These are phyloP conservation scores for Drosophila nebulosa DNA, from an alignment of 1,140 invertebrate genomes.

Conservation along the genomic window DNA sequence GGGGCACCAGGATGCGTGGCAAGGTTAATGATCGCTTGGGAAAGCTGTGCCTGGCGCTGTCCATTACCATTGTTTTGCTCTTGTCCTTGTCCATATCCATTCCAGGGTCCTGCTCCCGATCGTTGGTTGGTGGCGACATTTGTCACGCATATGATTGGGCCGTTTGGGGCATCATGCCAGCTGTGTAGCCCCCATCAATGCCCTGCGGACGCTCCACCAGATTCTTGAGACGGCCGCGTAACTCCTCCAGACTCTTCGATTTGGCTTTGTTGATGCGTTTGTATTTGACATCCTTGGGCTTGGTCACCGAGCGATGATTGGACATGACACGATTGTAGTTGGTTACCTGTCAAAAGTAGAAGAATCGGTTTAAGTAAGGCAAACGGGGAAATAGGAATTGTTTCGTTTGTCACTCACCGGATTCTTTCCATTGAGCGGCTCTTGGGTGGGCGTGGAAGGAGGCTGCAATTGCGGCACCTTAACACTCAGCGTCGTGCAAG, in stretches of 20 bases:
- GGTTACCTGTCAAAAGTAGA: conserved; percentile 84
- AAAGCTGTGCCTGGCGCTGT: conserved; percentile 46
- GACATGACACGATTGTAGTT: conserved; percentile 94
- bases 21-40: conserved; percentile 70
- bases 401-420: conserved; percentile 5
- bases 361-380: neutral
- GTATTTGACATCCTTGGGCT: conserved; percentile 94
- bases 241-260: conserved; percentile 92
- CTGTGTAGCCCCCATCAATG: conserved; percentile 48
- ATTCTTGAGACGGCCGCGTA: conserved; percentile 90
- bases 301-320: conserved; percentile 93
- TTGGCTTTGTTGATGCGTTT: conserved; percentile 94
- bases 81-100: neutral
- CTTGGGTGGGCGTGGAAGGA: conserved; percentile 2
- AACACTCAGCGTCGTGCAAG: conserved; percentile 60
- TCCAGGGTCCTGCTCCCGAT: neutral
- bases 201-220: conserved; percentile 87
- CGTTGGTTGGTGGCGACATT: conserved; percentile 27
- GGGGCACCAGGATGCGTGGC: conserved; percentile 68
- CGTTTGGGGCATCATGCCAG: conserved; percentile 70
- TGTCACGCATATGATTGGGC: conserved; percentile 80
- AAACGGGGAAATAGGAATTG: no score
- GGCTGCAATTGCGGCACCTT: conserved; percentile 65
- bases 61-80: neutral
- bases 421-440: conserved; percentile 52